Percentiles rank a stretch among this genome's conserved stretches.
Evolutionary conservation across 2,797 vertebrate genomes (phyloP).

Genomic region (Syngnathus acus): DNA sequence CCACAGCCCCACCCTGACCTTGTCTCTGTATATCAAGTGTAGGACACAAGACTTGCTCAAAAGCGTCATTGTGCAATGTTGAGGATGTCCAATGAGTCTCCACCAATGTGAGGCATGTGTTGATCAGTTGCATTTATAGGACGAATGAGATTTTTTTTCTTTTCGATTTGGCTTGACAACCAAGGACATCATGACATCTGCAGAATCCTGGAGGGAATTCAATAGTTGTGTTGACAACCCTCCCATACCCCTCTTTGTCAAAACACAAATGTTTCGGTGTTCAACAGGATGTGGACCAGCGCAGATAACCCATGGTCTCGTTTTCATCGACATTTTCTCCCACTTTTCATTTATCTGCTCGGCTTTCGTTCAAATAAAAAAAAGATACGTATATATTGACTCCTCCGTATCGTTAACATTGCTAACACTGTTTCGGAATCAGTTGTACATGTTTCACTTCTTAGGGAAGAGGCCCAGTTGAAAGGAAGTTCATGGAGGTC

Average conservation of each 20-base stretch:
- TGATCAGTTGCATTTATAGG: not conserved
- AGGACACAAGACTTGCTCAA: conserved; percentile 31
- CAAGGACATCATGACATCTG: conserved; percentile 16
- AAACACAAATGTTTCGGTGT: conserved; percentile 23
- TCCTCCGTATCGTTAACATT: no score
- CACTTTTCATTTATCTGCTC: no score
- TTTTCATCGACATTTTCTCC: not conserved
- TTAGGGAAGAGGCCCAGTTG: not conserved
- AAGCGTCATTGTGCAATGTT: conserved; percentile 29
- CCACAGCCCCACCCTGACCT: not conserved
- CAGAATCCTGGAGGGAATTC: conserved; percentile 36
- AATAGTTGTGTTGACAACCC: conserved; percentile 12
- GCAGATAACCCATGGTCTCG: no score
- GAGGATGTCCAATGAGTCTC: not conserved
- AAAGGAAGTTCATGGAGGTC: no score
- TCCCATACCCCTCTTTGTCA: not conserved
- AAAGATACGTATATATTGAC: no score
- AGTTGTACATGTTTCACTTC: not conserved
- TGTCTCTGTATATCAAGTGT: conserved; percentile 5
- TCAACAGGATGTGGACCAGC: not conserved
- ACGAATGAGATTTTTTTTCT: not conserved
- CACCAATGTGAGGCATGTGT: conserved; percentile 15
- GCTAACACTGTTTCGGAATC: not conserved
- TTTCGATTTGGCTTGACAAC: not conserved
- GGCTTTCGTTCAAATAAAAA: no score